phyloP scores from a whole-genome alignment of 2,113 vertebrate genomes.

The Strix uralensis region DNA sequence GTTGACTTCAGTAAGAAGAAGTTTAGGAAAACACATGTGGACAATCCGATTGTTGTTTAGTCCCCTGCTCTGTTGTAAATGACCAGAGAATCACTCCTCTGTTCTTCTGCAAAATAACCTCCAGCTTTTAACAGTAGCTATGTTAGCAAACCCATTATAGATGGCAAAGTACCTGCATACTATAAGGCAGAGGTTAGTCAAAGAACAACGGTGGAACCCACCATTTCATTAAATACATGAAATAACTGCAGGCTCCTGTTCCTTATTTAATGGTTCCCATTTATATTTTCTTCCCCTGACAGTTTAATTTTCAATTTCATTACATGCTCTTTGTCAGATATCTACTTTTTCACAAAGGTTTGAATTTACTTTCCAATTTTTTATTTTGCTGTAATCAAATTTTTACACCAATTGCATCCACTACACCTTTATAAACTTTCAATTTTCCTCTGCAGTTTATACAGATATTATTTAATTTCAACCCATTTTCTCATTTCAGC shows the following conservation, averaged over 20 bases:
- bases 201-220: neutral
- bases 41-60: neutral
- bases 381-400: neutral
- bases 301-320: neutral
- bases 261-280: neutral
- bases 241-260: accelerated
- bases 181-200: neutral
- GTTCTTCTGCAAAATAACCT: neutral
- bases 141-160: neutral
- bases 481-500: neutral
- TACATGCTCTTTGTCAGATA: neutral
- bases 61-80: neutral
- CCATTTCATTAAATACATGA: neutral
- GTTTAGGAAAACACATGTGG: neutral
- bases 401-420: neutral
- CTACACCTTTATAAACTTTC: neutral
- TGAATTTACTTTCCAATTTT: neutral
- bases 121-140: neutral
- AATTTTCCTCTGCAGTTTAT: neutral
- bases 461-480: neutral
- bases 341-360: neutral
- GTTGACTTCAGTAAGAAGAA: neutral
- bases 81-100: neutral
- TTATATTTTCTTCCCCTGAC: neutral
- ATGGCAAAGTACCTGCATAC: neutral